phyloP scores from a whole-genome alignment of 2,888 invertebrate genomes.

The Aporophyla lueneburgensis region DNA sequence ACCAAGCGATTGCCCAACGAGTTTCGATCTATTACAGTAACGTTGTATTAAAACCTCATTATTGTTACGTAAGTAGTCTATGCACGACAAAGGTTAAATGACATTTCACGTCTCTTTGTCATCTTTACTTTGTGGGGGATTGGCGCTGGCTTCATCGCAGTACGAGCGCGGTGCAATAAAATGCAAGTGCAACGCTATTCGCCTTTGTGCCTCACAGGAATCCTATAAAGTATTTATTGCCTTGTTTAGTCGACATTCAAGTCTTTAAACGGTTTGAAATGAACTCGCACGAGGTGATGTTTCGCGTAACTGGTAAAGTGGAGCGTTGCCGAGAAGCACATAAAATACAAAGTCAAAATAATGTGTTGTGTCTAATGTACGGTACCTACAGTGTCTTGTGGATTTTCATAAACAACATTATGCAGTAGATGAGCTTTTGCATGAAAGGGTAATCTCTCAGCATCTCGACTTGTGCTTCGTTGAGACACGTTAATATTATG shows the following conservation, averaged over 20 bases:
- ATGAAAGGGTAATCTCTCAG: slow-evolving; percentile 17
- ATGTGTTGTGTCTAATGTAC: not conserved
- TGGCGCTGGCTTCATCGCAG: slow-evolving; percentile 47
- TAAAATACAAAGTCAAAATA: slow-evolving; percentile 9
- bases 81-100: slow-evolving; percentile 66
- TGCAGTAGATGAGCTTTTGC: not conserved
- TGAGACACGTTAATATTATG: slow-evolving; percentile 3
- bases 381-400: not conserved
- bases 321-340: not conserved
- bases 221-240: slow-evolving; percentile 69
- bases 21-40: slow-evolving; percentile 58
- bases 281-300: slow-evolving; percentile 42
- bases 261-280: slow-evolving; percentile 60
- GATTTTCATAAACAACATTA: not conserved
- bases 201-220: slow-evolving; percentile 65
- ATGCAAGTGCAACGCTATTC: slow-evolving; percentile 57
- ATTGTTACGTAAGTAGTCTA: slow-evolving; percentile 61
- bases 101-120: slow-evolving; percentile 68
- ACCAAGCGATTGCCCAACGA: slow-evolving; percentile 44
- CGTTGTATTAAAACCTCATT: slow-evolving; percentile 65
- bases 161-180: slow-evolving; percentile 62
- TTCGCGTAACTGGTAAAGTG: slow-evolving; percentile 12
- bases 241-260: slow-evolving; percentile 67
- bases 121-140: slow-evolving; percentile 61
- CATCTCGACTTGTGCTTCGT: slow-evolving; percentile 11